Conservation (phyloP, 2,113 vertebrate species). For the Datnioides undecimradiatus region DNA sequence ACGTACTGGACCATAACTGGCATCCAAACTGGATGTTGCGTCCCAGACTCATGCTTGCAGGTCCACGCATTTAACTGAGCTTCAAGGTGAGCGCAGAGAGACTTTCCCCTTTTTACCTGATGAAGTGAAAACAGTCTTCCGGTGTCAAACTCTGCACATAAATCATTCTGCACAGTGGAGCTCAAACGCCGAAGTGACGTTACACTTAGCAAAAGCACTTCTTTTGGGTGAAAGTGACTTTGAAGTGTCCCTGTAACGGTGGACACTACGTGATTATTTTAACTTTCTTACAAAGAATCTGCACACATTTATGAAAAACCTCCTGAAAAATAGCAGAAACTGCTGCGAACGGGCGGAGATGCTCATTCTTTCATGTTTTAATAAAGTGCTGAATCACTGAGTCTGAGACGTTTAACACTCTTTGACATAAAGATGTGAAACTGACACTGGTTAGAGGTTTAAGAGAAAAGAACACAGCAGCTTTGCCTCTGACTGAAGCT, state of each 20-base stretch:
- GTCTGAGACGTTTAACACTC: background rate
- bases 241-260: background rate
- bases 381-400: background rate
- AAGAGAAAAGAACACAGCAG: background rate
- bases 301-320: background rate
- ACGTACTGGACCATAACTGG: background rate
- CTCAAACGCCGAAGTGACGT: background rate
- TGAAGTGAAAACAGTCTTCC: background rate
- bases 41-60: background rate
- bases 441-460: background rate
- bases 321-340: too few species aligned
- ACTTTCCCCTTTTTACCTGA: background rate
- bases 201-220: background rate
- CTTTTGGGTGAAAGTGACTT: background rate
- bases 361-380: background rate
- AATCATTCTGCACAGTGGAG: too few species aligned
- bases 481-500: background rate
- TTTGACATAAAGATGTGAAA: background rate
- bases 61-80: background rate
- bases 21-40: background rate
- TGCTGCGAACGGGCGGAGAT: too few species aligned
- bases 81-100: background rate
- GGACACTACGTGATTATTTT: background rate
- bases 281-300: background rate
- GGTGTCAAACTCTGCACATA: too few species aligned